Base-by-base conservation (phyloP, 92 coral and sea anemone genomes). In the Bergia sp. region DNA sequence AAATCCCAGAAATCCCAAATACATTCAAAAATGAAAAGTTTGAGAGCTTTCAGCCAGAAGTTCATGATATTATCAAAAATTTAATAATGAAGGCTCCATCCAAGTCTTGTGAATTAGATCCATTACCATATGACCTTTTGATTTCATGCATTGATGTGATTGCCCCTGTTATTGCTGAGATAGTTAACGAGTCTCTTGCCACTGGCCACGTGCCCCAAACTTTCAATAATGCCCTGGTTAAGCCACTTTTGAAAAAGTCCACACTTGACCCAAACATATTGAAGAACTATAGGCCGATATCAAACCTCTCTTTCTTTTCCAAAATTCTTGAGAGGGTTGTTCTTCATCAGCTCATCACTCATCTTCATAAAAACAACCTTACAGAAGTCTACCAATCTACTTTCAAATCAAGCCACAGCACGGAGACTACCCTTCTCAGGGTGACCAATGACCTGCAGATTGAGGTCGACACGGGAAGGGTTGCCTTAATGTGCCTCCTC, bases 1-100 rank as follows among this genome's bases (percentile, higher is more conserved):
- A 75, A 75, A 75, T 40, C 79, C 79, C 79, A 75, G 79, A 75
- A 75, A 75, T 75, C 79, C 79, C 79, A 75, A 75, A 75, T 75
- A 75, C 79, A 75, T 75, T 75, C 49, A 75, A 75, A 75, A 75
- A 11, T 75, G 49, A 75, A 75, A 75, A 37, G 79, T 75, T 75
- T 75, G 79, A 75, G 79, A 75, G 12, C 73, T 67, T 67, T 67
- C 73, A 67, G 73, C 73, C 73, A 67, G 73, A 9, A 67, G 73
- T 8, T 67, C 13, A 75, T 7, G 79, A 75, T 1, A 29, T 75
- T 75, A 37, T 75, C 45, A 75, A 75, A 37, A 37, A 37, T 7
- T 7, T 40, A 72, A 72, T 72, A 2, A 3, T 18, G 37, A 72
- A 72, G 37, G 37, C 76, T 72, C 37, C 76, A 3, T 18, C 37